Conservation (phyloP, 2,113 vertebrate genomes). For the Datnioides undecimradiatus region DNA sequence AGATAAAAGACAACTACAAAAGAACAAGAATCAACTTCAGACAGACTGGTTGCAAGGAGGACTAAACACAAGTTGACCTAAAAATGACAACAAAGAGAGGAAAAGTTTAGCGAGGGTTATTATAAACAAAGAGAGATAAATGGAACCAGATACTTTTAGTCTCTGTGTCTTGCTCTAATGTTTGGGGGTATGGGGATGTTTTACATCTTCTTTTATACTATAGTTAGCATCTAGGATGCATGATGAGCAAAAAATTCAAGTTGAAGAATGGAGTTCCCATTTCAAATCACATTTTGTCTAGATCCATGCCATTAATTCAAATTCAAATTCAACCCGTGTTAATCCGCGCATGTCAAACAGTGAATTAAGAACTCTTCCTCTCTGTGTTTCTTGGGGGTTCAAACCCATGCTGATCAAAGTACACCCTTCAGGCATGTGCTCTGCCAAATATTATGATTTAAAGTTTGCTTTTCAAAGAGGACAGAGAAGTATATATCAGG, state of each 20-base stretch:
- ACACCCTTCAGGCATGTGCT: background rate
- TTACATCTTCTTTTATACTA: background rate
- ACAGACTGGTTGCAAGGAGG: too few relatives aligned
- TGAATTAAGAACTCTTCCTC: background rate
- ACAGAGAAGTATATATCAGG: background rate
- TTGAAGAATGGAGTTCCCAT: background rate
- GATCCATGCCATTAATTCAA: background rate
- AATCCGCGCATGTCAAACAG: too few relatives aligned
- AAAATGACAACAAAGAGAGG: too few relatives aligned
- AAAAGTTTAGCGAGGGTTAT: too few relatives aligned
- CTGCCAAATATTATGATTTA: background rate
- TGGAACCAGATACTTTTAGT: too few relatives aligned
- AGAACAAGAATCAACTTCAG: too few relatives aligned
- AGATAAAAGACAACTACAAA: too few relatives aligned
- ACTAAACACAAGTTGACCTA: too few relatives aligned
- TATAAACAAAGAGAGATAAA: too few relatives aligned
- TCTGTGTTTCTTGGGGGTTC: background rate
- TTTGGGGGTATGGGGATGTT: background rate
- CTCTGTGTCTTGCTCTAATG: background rate
- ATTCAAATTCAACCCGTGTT: too few relatives aligned
- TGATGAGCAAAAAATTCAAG: background rate
- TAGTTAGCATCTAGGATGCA: background rate
- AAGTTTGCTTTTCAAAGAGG: background rate
- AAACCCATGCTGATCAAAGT: background rate
- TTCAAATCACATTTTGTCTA: background rate